Conservation (phyloP, 30 jellyfish, hydroid and myxozoan species). For the Clytia hemisphaerica region DNA sequence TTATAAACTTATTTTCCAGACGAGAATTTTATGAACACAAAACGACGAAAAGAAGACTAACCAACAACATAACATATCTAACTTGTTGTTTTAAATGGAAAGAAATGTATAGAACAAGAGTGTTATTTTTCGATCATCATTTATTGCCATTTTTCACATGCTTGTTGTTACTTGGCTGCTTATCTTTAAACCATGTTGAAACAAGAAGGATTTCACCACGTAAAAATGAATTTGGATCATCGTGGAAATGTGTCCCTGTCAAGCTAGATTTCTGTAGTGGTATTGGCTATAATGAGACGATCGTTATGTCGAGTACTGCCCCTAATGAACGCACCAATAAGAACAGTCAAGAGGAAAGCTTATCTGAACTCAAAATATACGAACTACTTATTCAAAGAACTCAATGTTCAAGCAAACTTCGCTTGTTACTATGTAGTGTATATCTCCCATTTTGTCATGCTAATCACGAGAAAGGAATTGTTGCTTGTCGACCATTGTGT, state of each 20-base stretch:
- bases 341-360: constrained; percentile 50
- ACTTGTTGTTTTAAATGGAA: background rate
- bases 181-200: too few species aligned
- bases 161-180: too few species aligned
- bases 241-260: constrained; percentile 85
- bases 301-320: constrained; percentile 43
- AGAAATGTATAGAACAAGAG: too few species aligned
- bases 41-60: too few species aligned
- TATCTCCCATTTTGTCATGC: constrained; percentile 80
- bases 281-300: constrained; percentile 73
- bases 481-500: constrained; percentile 85
- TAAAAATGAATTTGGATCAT: background rate
- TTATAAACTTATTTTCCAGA: too few species aligned
- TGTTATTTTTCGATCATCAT: too few species aligned
- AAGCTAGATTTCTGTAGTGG: constrained; percentile 55
- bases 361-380: constrained; percentile 46
- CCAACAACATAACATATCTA: background rate
- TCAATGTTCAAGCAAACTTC: constrained; percentile 74
- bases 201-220: too few species aligned
- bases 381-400: constrained; percentile 43
- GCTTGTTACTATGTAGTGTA: constrained; percentile 78
- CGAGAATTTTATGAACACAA: too few species aligned
- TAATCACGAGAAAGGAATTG: constrained; percentile 48
- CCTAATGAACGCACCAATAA: constrained; percentile 22
- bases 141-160: too few species aligned